Percentiles rank a stretch among this genome's conserved stretches.
Evolutionary conservation across 2,888 invertebrate species (phyloP).

Genomic region (Drosophila anomelani): DNA sequence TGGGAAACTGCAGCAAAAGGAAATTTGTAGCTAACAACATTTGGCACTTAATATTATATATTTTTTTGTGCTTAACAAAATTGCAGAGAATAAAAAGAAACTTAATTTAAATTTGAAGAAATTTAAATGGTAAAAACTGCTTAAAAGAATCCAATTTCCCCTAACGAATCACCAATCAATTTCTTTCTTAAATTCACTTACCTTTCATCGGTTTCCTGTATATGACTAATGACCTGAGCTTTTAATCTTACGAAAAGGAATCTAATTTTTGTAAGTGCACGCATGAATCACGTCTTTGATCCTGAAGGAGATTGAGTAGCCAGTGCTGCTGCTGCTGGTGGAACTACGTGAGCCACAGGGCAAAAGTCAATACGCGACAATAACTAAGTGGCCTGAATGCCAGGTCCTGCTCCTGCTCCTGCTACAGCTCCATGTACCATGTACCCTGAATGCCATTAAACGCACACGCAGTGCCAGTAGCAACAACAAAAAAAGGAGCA

Average conservation of each 20-base stretch:
- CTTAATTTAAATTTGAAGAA: background rate
- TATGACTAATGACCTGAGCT: conserved; percentile 7
- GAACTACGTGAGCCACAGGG: conserved; percentile 57
- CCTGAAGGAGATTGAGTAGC: conserved; percentile 52
- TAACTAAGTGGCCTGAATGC: conserved; percentile 38
- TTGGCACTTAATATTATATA: background rate
- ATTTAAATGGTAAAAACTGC: no score
- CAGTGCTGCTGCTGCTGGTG: conserved; percentile 22
- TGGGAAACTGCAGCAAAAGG: conserved; percentile 53
- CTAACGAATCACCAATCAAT: background rate
- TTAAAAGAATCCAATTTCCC: no score
- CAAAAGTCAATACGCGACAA: conserved; percentile 68
- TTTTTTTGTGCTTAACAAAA: background rate
- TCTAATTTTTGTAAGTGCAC: conserved; percentile 23
- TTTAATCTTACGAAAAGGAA: conserved; percentile 3
- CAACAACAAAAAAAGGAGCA: conserved; percentile 10
- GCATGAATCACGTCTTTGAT: conserved; percentile 62
- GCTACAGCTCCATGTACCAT: conserved; percentile 11
- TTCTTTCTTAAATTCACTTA: background rate
- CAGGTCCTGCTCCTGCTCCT: background rate
- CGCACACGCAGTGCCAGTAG: conserved; percentile 48
- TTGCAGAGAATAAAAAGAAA: no score
- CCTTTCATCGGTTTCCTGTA: background rate
- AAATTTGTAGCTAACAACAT: background rate
- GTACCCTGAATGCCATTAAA: conserved; percentile 51